These are phyloP conservation scores for Streptopelia turtur DNA, from an alignment of 2,797 vertebrate genomes.

Conservation along the genomic window DNA sequence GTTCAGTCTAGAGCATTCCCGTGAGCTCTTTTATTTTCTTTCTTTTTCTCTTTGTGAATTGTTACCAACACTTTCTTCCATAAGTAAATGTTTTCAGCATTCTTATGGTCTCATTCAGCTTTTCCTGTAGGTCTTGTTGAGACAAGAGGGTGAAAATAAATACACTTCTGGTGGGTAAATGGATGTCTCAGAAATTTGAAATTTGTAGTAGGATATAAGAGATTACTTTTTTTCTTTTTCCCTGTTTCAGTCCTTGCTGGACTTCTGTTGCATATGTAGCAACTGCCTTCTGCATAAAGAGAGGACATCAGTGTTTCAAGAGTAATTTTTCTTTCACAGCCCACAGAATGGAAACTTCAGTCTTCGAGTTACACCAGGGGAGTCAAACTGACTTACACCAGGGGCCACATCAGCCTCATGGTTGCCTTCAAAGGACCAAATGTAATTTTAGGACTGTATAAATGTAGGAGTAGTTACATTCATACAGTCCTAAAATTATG, in stretches of 20 bases:
- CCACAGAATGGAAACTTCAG: background rate
- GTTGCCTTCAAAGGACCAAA: no score
- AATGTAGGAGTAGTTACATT: no score
- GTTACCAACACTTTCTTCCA: background rate
- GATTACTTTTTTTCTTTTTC: background rate
- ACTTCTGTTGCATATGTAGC: background rate
- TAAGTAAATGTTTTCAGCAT: background rate
- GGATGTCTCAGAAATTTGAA: background rate
- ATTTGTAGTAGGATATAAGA: background rate
- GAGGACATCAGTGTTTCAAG: background rate
- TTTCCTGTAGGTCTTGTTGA: conserved; percentile 14
- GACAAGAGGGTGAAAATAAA: conserved; percentile 9
- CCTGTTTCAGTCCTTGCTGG: background rate
- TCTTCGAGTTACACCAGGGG: background rate
- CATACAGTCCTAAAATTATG: no score
- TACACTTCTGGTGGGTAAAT: background rate
- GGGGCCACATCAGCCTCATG: no score
- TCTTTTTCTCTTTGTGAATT: background rate
- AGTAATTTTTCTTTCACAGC: background rate
- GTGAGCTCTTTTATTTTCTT: background rate
- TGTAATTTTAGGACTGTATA: no score
- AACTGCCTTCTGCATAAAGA: background rate
- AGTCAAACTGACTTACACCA: no score
- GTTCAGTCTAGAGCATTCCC: background rate
- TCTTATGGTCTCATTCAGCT: background rate